A percentile compares a stretch with the other conserved stretches of the same genome.
phyloP scores from a whole-genome alignment of 2,888 invertebrate genomes.

The Resseliella maxima region DNA sequence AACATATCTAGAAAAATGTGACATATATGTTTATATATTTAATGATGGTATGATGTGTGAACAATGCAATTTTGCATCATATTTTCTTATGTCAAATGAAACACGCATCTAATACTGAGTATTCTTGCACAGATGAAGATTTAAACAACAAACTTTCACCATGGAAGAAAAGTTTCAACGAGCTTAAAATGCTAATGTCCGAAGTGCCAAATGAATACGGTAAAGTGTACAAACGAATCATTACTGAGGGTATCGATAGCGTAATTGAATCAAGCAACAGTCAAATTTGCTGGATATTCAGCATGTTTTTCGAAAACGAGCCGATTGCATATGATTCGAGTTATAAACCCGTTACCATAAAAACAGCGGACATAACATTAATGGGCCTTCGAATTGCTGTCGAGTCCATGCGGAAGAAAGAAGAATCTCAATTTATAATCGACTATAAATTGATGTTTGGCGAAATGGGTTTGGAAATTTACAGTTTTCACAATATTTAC shows the following conservation, averaged over 20 bases:
- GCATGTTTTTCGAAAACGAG: conserved; percentile 62
- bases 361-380: conserved; percentile 65
- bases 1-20: no score
- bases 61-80: no score
- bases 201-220: conserved; percentile 63
- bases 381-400: conserved; percentile 80
- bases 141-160: conserved; percentile 62
- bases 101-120: no score
- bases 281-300: conserved; percentile 58
- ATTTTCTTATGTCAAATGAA: no score
- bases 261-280: not conserved
- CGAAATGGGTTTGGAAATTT: conserved; percentile 67
- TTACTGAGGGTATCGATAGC: conserved; percentile 58
- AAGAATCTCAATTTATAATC: conserved; percentile 81
- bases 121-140: no score
- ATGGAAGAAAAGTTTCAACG: conserved; percentile 64
- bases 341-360: conserved; percentile 63
- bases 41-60: no score
- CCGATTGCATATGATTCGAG: conserved; percentile 66
- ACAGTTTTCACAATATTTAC: no score
- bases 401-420: conserved; percentile 81
- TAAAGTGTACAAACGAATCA: conserved; percentile 62
- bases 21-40: no score
- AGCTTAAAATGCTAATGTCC: conserved; percentile 63
- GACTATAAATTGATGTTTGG: conserved; percentile 81